Conservation (phyloP, 2,113 vertebrate genomes). For the Actinemys pallida region DNA sequence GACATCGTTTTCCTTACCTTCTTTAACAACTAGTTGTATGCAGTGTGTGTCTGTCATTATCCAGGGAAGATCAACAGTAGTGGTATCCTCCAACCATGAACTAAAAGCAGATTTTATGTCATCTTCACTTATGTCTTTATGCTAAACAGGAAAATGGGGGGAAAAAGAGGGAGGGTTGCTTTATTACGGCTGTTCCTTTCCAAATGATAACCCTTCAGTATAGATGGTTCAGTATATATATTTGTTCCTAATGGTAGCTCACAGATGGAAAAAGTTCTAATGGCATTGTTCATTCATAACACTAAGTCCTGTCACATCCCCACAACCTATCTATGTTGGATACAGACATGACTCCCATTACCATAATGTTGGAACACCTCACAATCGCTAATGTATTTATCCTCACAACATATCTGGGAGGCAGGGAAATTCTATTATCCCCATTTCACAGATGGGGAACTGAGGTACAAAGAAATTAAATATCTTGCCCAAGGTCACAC, state of each 20-base stretch:
- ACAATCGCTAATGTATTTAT: neutral
- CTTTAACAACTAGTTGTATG: constrained; percentile 81
- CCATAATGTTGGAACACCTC: neutral
- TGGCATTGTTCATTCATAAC: neutral
- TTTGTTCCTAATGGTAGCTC: neutral
- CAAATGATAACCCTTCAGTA: neutral
- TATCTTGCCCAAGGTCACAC: neutral
- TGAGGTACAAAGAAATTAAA: neutral
- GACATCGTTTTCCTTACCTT: constrained; percentile 76
- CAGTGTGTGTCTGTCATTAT: constrained; percentile 80
- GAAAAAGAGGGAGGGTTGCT: neutral
- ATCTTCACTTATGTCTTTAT: constrained; percentile 77
- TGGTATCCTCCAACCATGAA: constrained; percentile 87
- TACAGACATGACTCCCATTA: neutral
- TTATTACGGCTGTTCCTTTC: neutral
- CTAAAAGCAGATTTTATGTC: constrained; percentile 86
- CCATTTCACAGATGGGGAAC: neutral
- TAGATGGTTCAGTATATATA: neutral
- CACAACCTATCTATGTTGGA: neutral
- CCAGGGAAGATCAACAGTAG: constrained; percentile 83
- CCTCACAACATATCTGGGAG: neutral
- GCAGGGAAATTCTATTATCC: neutral
- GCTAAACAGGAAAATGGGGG: constrained; percentile 72
- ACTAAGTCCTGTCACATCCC: neutral
- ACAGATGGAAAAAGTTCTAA: neutral